Evolutionary conservation across 2,113 vertebrate species (phyloP).

Genomic region (Trogon melanurus): DNA sequence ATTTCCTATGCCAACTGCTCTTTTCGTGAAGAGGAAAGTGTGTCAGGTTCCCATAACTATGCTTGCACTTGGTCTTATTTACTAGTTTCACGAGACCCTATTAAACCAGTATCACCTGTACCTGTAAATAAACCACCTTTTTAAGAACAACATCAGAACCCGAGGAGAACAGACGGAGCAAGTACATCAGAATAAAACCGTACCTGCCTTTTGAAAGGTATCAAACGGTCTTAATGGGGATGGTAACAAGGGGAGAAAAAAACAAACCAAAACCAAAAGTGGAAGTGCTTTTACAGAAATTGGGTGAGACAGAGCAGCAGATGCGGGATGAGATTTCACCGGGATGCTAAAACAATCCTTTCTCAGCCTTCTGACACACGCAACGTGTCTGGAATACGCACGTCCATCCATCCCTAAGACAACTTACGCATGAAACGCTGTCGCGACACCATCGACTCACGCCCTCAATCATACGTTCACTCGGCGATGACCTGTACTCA

Average conservation of each 20-base stretch:
- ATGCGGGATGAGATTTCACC: constrained; percentile 6
- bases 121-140: constrained; percentile 60
- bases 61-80: constrained; percentile 40
- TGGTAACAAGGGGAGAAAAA: not conserved
- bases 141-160: constrained; percentile 18
- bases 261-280: not conserved
- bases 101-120: constrained; percentile 48
- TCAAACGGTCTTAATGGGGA: not conserved
- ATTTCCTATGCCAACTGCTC: constrained; percentile 51
- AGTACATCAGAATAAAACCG: not conserved
- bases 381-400: not conserved
- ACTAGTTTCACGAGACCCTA: constrained; percentile 63
- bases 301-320: not conserved
- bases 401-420: not conserved
- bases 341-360: not conserved
- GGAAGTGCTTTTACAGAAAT: not conserved
- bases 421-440: not conserved
- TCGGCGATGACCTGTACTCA: not conserved
- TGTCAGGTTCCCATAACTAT: constrained; percentile 35
- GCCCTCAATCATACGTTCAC: constrained; percentile 26
- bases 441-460: not conserved
- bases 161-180: not conserved
- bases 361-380: not conserved
- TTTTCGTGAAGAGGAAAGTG: constrained; percentile 42
- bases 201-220: not conserved